Evolutionary conservation across 37 sponge, comb jelly and placozoan species (phyloP), one percentile per base, ranked within the genome.

Genomic region (Diacarnus erythraeanus): DNA sequence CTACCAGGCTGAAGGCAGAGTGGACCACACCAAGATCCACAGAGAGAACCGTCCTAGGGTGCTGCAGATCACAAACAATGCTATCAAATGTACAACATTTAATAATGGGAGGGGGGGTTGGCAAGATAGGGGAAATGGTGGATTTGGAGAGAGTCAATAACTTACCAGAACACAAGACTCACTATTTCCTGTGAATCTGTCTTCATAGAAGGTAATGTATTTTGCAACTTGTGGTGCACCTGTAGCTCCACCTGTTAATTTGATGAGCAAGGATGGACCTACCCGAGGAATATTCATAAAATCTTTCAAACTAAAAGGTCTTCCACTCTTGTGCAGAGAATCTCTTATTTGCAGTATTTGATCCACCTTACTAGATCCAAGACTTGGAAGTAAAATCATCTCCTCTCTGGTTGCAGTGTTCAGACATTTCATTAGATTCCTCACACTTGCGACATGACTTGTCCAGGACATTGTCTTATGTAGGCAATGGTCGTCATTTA

Each of bases 1-100:
- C 79, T 69, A 79, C 25, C 17, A 68, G 57, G 35, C 36, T 44
- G 33, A 54, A 79, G 2, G 79, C 79, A 56, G 69, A 47, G 26
- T 79, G 42, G 34, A 0, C 20, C 9, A 51, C 34, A 3, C 79
- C 79, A 44, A 79, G 25, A 25, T 79, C 79, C 30, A 79, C 38
- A 1, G 79, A 79, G 21, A 79, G 69, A 29, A 79, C 56, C 54
- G 22, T 67, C 5, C 18, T 22, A 42, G 65, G 64, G 12, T 43
- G 34, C 51, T 72, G 51, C 51, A 47, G 12, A 47, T 15, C 12
- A 47, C n/a, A n/a, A n/a, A n/a, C n/a, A n/a, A n/a, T n/a, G n/a
- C n/a, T n/a, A n/a, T n/a, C n/a, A n/a, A n/a, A n/a, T n/a, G n/a
- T n/a, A n/a, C n/a, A n/a, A n/a, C n/a, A n/a, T n/a, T n/a, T n/a